These are phyloP conservation scores for Tangara arthus DNA, from an alignment of 2,797 vertebrate genomes.

Conservation along the genomic window DNA sequence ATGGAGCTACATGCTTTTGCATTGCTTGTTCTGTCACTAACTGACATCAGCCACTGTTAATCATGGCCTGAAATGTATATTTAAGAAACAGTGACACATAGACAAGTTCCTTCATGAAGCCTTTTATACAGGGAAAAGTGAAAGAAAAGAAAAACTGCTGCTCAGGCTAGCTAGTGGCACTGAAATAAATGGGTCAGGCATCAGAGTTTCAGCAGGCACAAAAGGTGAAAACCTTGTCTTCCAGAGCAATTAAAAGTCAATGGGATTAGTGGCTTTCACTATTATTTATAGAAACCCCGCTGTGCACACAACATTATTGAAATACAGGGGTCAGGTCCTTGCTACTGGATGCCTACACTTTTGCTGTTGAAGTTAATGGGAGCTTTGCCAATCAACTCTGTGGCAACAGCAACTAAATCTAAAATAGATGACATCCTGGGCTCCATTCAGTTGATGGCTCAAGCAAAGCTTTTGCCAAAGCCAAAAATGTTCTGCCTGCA, in stretches of 20 bases:
- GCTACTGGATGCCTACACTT: slow-evolving; percentile 36
- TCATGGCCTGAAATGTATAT: slow-evolving; percentile 37
- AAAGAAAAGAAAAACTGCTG: slow-evolving; percentile 29
- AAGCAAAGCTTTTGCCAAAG: background rate
- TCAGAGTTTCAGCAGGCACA: slow-evolving; percentile 39
- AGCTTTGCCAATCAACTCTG: slow-evolving; percentile 53
- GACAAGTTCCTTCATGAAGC: slow-evolving; percentile 22
- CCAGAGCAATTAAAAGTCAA: slow-evolving; percentile 59
- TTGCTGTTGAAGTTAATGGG: slow-evolving; percentile 33
- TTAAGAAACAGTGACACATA: slow-evolving; percentile 47
- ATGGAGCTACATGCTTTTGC: slow-evolving; percentile 34
- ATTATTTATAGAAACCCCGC: slow-evolving; percentile 38
- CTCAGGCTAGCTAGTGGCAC: slow-evolving; percentile 26
- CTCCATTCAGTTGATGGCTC: background rate
- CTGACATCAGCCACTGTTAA: slow-evolving; percentile 58
- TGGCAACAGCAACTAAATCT: slow-evolving; percentile 39
- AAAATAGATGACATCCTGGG: slow-evolving; percentile 29
- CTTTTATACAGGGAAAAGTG: slow-evolving; percentile 1
- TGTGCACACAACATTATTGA: slow-evolving; percentile 44
- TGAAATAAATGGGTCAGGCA: slow-evolving; percentile 45
- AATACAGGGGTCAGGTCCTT: slow-evolving; percentile 48
- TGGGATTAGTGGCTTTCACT: slow-evolving; percentile 40
- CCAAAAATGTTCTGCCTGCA: background rate
- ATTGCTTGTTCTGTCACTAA: slow-evolving; percentile 55
- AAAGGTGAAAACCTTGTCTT: slow-evolving; percentile 41